Evolutionary conservation across 2,797 vertebrate genomes (phyloP), one percentile per base, ranked within the genome.

Genomic region (Synanceia verrucosa): DNA sequence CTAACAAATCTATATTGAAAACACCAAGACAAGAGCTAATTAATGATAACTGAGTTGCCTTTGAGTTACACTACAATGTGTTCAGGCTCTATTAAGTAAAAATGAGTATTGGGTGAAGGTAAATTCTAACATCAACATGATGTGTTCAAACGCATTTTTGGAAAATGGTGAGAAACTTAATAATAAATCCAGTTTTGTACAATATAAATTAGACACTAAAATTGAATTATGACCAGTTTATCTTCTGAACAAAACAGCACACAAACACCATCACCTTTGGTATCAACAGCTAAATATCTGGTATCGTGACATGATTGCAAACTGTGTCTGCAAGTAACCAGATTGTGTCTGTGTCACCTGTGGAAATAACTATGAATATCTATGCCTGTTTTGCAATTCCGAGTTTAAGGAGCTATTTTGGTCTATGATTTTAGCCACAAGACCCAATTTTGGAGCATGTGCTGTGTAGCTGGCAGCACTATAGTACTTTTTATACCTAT

Each of bases 401-500:
- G 3, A 43, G 33, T 65, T 50, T 6, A 55, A 21, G 62, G 62
- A 37, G 59, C 46, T 74, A 60, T 59, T 77, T 51, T 56, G 44
- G 18, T 33, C n/a, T n/a, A n/a, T n/a, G n/a, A 18, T 61, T 44
- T 55, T 73, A 18, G 18, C 26, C 58, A 73, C 13, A 74, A 73
- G 53, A 61, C 28, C 28, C 48, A 52, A 67, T 37, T 62, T 53
- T 65, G 29, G 34, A 74, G 39, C 64, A 78, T 21, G 18, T 76
- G 75, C 41, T 70, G 39, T 13, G 59, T 9, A 73, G 78, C 44
- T 57, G 24, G 58, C 56, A 51, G 28, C 39, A 57, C 33, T 47
- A 46, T 39, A 70, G 24, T 21, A 46, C 34, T 55, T 41, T 68
- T 64, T 50, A 47, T 76, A 84, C 75, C 72, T 78, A 56, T 70